Percentiles rank a stretch among this genome's conserved stretches.
phyloP scores from a whole-genome alignment of 2,888 invertebrate genomes.

The Troides helena region DNA sequence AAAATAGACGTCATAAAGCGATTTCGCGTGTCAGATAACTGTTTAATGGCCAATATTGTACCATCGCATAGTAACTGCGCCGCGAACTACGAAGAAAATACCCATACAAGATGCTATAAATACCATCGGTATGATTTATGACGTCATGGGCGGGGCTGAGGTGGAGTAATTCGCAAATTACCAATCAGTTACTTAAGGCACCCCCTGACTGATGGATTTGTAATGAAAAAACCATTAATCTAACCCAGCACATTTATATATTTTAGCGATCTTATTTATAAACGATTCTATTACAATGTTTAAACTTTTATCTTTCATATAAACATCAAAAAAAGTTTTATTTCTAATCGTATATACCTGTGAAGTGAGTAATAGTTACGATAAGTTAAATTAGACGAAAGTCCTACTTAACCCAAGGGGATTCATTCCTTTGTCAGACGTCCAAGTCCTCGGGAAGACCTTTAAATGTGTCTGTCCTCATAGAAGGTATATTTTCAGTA shows the following conservation, averaged over 20 bases:
- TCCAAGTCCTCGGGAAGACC: constrained; percentile 14
- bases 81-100: constrained; percentile 8
- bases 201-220: constrained; percentile 7
- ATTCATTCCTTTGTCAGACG: constrained; percentile 11
- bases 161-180: constrained; percentile 15
- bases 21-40: constrained; percentile 9
- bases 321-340: background rate
- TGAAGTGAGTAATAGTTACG: background rate
- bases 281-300: background rate
- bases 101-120: constrained; percentile 10
- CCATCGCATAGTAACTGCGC: constrained; percentile 5
- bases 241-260: background rate
- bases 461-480: constrained; percentile 11
- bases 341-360: background rate
- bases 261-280: background rate
- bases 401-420: background rate
- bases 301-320: no score
- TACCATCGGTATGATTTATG: constrained; percentile 11
- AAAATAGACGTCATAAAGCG: constrained; percentile 1
- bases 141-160: constrained; percentile 16
- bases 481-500: constrained; percentile 3
- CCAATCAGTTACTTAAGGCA: constrained; percentile 18
- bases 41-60: constrained; percentile 9
- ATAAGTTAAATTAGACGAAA: background rate
- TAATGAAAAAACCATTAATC: background rate